phyloP scores from a whole-genome alignment of 1,140 invertebrate species.

The Macrobrachium nipponense region DNA sequence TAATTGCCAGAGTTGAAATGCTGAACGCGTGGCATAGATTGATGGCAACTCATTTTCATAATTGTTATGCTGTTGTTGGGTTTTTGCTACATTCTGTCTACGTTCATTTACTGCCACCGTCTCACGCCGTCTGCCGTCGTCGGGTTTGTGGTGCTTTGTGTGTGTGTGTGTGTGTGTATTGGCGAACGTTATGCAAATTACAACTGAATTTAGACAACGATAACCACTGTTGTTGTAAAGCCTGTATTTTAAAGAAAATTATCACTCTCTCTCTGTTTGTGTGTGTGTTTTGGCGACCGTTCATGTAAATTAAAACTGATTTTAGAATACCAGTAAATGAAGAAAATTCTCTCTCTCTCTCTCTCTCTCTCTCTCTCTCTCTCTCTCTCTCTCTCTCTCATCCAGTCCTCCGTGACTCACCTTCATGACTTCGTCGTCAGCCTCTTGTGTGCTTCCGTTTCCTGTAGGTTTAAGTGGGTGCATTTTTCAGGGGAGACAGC shows the following conservation, averaged over 20 bases:
- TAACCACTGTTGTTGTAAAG: too few species aligned
- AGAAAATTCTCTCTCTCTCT: not conserved
- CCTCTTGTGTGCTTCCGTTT: too few species aligned
- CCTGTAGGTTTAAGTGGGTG: too few species aligned
- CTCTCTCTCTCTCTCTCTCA: not conserved
- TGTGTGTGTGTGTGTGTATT: not conserved
- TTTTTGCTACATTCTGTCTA: slow-evolving; percentile 16
- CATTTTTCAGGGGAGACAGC: too few species aligned
- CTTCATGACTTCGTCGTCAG: too few species aligned
- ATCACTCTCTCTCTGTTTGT: not conserved
- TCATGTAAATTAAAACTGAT: too few species aligned
- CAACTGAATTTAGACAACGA: too few species aligned
- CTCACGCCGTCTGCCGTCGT: not conserved
- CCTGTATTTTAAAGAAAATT: too few species aligned
- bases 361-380: not conserved
- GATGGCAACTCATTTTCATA: slow-evolving; percentile 19
- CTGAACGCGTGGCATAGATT: slow-evolving; percentile 16
- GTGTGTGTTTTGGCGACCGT: not conserved
- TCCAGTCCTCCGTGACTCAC: too few species aligned
- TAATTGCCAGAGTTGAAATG: slow-evolving; percentile 16
- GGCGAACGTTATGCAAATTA: not conserved
- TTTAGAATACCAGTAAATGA: not conserved
- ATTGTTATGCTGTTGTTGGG: slow-evolving; percentile 12
- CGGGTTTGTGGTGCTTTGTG: not conserved
- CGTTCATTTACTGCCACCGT: not conserved